Evolutionary conservation across 2,797 vertebrate genomes (phyloP).

Genomic region (Sebastes kiyomatsui): DNA sequence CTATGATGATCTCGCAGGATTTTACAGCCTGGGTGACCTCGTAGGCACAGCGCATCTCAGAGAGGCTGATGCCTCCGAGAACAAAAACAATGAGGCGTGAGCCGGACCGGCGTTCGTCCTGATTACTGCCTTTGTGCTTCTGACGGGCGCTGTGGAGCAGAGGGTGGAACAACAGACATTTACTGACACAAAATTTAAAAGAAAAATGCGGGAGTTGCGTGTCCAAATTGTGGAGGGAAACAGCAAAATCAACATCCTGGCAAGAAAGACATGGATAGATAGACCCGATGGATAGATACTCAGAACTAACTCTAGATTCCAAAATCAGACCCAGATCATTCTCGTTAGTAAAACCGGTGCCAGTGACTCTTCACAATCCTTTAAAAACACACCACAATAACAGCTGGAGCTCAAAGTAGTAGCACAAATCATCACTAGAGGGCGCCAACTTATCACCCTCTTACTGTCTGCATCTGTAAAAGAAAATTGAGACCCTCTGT

Average conservation of each 20-base stretch:
- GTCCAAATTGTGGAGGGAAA: neutral
- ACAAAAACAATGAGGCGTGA: constrained; percentile 94
- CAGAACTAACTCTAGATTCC: neutral
- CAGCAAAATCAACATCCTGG: neutral
- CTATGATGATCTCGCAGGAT: constrained; percentile 93
- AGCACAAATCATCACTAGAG: neutral
- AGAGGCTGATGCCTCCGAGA: constrained; percentile 90
- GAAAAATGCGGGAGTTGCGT: fast-evolving
- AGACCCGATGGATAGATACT: neutral
- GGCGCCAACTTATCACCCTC: neutral
- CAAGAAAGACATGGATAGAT: neutral
- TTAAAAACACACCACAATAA: neutral
- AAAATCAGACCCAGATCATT: neutral
- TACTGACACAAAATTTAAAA: neutral
- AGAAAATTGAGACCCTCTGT: neutral
- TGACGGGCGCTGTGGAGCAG: constrained; percentile 87
- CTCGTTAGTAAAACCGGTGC: neutral
- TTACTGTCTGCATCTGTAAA: neutral
- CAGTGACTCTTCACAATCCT: neutral
- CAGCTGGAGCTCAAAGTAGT: neutral
- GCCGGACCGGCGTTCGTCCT: constrained; percentile 86
- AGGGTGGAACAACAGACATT: neutral
- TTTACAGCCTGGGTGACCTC: constrained; percentile 90
- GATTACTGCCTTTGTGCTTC: constrained; percentile 85
- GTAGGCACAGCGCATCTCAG: constrained; percentile 95